A percentile compares a stretch with the other conserved stretches of the same genome.
phyloP scores from a whole-genome alignment of 2,888 invertebrate genomes.

The Pegoplata infirma region DNA sequence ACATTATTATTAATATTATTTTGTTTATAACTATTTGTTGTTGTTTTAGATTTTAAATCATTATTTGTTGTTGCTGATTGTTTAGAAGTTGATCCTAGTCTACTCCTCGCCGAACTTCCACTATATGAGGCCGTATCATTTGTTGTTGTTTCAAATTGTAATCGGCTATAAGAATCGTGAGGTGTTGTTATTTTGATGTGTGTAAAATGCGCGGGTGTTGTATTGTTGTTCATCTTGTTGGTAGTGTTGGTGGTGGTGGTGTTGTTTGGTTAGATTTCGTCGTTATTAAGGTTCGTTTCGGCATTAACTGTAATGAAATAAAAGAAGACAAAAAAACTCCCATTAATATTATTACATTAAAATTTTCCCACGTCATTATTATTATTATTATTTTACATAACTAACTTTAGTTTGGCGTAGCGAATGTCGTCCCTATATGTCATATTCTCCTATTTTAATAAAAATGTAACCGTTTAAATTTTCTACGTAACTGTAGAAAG shows the following conservation, averaged over 20 bases:
- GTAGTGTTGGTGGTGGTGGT: constrained; percentile 53
- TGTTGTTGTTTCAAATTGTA: constrained; percentile 22
- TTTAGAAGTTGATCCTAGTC: constrained; percentile 38
- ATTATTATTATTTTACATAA: too few species aligned
- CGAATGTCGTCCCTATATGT: too few species aligned
- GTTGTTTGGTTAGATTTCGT: constrained; percentile 57
- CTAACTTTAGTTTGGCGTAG: too few species aligned
- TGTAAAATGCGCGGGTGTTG: constrained; percentile 53
- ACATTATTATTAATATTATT: constrained; percentile 34
- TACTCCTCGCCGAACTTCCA: constrained; percentile 50
- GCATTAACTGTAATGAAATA: constrained; percentile 64
- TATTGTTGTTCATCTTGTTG: constrained; percentile 48
- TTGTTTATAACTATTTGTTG: constrained; percentile 22
- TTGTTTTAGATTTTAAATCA: not conserved
- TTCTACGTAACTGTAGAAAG: not conserved
- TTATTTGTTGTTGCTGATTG: too few species aligned
- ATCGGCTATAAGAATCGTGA: constrained; percentile 22
- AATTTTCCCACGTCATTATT: constrained; percentile 45
- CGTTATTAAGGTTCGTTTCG: constrained; percentile 65
- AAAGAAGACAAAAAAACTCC: constrained; percentile 14
- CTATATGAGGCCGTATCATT: constrained; percentile 31
- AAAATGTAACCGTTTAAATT: not conserved
- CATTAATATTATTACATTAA: not conserved
- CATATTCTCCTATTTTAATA: too few species aligned
- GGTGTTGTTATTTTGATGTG: constrained; percentile 37